A percentile compares a stretch with the other conserved stretches of the same genome.
Evolutionary conservation across 2,797 vertebrate genomes (phyloP).

Genomic region (Coccyzus lansbergi): DNA sequence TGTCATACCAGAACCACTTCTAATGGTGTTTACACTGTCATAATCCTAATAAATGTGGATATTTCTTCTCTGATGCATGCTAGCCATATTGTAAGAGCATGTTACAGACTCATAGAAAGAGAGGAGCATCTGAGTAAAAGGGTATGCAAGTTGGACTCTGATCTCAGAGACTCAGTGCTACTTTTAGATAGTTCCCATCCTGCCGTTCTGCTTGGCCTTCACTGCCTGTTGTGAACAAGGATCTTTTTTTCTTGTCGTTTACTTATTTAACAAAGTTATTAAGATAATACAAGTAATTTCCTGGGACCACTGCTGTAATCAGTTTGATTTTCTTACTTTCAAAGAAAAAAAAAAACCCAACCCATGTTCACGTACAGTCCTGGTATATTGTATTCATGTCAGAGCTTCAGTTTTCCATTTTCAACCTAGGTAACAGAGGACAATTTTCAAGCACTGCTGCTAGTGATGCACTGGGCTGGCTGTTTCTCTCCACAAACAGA

Average conservation of each 20-base stretch:
- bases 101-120: neutral
- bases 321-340: neutral
- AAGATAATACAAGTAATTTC: neutral
- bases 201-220: neutral
- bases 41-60: neutral
- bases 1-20: neutral
- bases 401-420: neutral
- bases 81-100: accelerated
- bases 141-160: neutral
- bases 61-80: conserved; percentile 1
- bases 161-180: neutral
- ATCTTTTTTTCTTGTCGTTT: neutral
- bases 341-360: neutral
- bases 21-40: conserved; percentile 11
- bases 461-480: neutral
- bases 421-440: neutral
- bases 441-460: neutral
- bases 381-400: neutral
- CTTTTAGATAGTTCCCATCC: neutral
- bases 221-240: neutral
- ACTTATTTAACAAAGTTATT: neutral
- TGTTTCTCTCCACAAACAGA: neutral
- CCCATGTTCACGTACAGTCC: neutral
- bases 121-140: neutral
- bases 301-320: neutral